Evolutionary conservation across 1,140 invertebrate species (phyloP).

Genomic region (Penaeus vannamei): DNA sequence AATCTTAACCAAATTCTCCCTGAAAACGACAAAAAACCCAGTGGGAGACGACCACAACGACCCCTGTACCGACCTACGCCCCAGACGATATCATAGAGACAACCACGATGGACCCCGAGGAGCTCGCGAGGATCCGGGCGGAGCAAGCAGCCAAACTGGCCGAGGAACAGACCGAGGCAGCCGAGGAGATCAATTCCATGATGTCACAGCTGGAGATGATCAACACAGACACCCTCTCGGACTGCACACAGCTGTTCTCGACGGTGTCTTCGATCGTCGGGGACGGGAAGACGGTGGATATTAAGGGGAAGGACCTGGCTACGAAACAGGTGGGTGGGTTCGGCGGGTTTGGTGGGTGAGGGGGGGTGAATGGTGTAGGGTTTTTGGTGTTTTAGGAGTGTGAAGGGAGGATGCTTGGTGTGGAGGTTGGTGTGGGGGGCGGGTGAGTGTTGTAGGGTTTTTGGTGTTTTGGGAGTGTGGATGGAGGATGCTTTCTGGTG

Average conservation of each 20-base stretch:
- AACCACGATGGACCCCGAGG: constrained; percentile 35
- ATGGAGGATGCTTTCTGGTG: too few relatives aligned
- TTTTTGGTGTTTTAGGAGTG: not conserved
- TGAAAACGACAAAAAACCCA: too few relatives aligned
- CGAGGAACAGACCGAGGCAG: not conserved
- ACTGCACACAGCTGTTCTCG: constrained; percentile 21
- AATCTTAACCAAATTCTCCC: too few relatives aligned
- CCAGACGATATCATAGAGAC: not conserved
- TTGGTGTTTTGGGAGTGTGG: not conserved
- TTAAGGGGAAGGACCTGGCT: constrained; percentile 11
- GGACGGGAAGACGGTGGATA: not conserved
- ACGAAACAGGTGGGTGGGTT: not conserved
- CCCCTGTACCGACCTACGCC: too few relatives aligned
- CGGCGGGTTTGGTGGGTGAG: not conserved
- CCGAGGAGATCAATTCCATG: not conserved
- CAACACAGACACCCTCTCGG: constrained; percentile 14
- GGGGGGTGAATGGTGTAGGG: not conserved
- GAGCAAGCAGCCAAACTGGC: not conserved
- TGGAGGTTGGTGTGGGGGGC: not conserved
- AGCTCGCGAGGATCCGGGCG: not conserved
- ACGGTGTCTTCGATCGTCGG: constrained; percentile 1
- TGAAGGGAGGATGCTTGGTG: too few relatives aligned
- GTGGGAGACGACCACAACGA: too few relatives aligned
- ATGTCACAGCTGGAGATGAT: constrained; percentile 9
- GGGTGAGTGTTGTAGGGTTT: not conserved